Base-by-base conservation (phyloP, 1,140 invertebrate species). In the Oscheius sp. region DNA sequence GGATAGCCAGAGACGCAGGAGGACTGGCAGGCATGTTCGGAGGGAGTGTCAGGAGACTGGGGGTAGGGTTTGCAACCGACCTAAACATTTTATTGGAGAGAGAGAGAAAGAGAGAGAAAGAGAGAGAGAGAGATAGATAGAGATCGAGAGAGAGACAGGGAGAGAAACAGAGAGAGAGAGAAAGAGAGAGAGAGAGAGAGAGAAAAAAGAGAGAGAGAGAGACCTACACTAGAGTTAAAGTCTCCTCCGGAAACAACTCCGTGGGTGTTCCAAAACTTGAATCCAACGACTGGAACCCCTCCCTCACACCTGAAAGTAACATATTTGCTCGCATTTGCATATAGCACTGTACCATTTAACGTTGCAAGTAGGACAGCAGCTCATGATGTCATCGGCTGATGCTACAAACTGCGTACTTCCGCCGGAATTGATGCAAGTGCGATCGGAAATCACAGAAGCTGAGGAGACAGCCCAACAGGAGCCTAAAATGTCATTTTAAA, bases 381-480 rank as follows among this genome's bases (percentile, higher is more conserved):
- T 55, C 7, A 55, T 7, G 23, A 55, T 55, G 23, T 55, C 49
- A 4, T 7, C 49, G 23, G 49, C 49, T 15, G 49, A 55, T 13
- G 49, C 2, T 23, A 38, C 4, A 29, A 35, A 29, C 15, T 38
- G 52, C 13, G 42, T 20, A 13, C 7, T 18, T 58, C 67, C 67
- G 34, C 61, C 61, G 2, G 67, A 68, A 0, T 49, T 55, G 18
- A 68, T 68, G 34, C 67, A 68, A 23, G 55, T 59, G 35, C 67
- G 52, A 42, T 68, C 67, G n/a, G 67, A 68, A 34, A 68, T 68
- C 13, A 55, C 31, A 13, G 52, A 49, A 49, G 67, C 67, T 1
- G 67, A 49, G 42, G 67, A 32, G 13, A 68, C 52, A 1, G 52
- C 49, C 49, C 49, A 59, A 59, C 67, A 68, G 3, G 67, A 59